These are phyloP conservation scores for Macrosoma leucophasiata DNA, from an alignment of 2,888 invertebrate genomes.

Conservation along the genomic window DNA sequence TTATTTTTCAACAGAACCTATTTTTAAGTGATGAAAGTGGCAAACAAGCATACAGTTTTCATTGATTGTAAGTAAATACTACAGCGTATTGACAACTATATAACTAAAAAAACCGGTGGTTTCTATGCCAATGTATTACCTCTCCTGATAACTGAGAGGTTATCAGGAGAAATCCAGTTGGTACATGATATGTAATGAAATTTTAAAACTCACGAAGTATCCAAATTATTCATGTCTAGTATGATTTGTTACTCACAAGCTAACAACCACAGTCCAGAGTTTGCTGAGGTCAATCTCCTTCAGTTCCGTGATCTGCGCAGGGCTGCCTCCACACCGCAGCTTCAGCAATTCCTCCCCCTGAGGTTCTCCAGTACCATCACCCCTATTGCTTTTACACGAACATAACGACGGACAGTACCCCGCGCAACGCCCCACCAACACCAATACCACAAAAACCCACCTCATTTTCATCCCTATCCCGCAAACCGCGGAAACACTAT, in stretches of 20 bases:
- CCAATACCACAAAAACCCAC: conserved; percentile 40
- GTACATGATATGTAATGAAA: too few relatives aligned
- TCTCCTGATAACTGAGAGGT: too few relatives aligned
- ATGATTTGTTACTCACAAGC: conserved; percentile 83
- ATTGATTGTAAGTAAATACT: too few relatives aligned
- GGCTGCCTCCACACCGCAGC: conserved; percentile 78
- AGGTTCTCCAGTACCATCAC: conserved; percentile 68
- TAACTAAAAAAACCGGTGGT: too few relatives aligned
- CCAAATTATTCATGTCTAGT: too few relatives aligned
- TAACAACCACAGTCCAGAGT: conserved; percentile 77
- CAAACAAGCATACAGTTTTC: too few relatives aligned
- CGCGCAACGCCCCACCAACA: conserved; percentile 37
- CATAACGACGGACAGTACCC: conserved; percentile 69
- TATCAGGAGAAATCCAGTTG: too few relatives aligned
- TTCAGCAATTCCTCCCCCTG: conserved; percentile 75
- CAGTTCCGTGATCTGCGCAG: conserved; percentile 75
- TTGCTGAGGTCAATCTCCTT: conserved; percentile 78
- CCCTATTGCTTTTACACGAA: conserved; percentile 74
- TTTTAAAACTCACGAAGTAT: too few relatives aligned
- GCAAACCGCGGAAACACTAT: conserved; percentile 33
- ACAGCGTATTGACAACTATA: too few relatives aligned
- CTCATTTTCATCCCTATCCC: conserved; percentile 39
- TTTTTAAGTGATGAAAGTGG: too few relatives aligned
- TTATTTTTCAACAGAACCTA: too few relatives aligned
- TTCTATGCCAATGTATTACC: too few relatives aligned